Base-by-base conservation (phyloP, 2,113 vertebrate genomes). In the Struthio camelus region DNA sequence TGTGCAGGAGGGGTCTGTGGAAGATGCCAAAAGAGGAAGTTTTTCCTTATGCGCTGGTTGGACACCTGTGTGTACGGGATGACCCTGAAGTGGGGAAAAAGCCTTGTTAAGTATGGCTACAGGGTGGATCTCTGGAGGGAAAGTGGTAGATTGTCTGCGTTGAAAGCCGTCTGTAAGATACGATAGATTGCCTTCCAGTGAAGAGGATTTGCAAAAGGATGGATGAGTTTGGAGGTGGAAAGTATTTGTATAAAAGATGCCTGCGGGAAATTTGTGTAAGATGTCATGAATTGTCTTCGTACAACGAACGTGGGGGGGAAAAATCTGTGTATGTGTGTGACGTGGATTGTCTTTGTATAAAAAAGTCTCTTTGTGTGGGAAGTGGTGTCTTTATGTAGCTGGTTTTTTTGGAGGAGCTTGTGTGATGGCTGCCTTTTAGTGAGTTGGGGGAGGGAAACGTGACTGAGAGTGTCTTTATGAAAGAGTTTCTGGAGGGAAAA, bases 71-170 rank as follows among this genome's bases (percentile, higher is more conserved):
- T 2, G 0, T 48, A 42, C 0, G 0, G 61, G 19, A 14, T 76
- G 58, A 22, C 27, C 4, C 34, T 2, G 0, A 8, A 36, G 28
- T 30, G 7, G 32, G 25, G 28, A 64, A 6, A 6, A 27, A 54
- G 12, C 5, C 0, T 46, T n/a, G n/a, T 16, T 1, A 0, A 42
- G 4, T 32, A 6, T 25, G 12, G 1, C 30, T 36, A 0, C 15
- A 27, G 18, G 17, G 3, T 46, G 28, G 59, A 7, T 72, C 14
- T 70, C 44, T 3, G 0, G 0, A 32, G 40, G 19, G 11, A 4
- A 2, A 32, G 17, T 30, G 32, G 14, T 42, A 10, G 61, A 6
- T 50, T 58, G 27, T 44, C 42, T 48, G 13, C 4, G 0, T 50
- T 12, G 27, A 65, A 64, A 42, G 32, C 20, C 46, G 84, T 34